A percentile compares a stretch with the other conserved stretches of the same genome.
Conservation (phyloP, 2,888 invertebrate genomes). For the Anagyrus pseudococci region DNA sequence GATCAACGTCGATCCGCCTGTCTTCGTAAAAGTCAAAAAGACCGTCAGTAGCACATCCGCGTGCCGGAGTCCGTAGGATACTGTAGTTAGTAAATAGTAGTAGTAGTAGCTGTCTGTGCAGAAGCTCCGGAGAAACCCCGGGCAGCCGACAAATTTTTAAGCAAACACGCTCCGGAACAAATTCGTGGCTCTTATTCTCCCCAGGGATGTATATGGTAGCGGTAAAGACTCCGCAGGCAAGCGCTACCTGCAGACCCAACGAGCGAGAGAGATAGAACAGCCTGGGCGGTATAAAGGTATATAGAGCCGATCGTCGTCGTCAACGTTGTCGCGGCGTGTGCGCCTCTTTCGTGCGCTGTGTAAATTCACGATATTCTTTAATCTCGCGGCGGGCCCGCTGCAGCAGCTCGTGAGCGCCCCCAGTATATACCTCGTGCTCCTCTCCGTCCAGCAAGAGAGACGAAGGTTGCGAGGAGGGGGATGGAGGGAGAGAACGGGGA, state of each 20-base stretch:
- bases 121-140: too few relatives aligned
- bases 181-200: constrained; percentile 20
- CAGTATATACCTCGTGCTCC: constrained; percentile 20
- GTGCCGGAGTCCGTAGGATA: too few relatives aligned
- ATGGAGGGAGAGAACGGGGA: constrained; percentile 9
- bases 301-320: too few relatives aligned
- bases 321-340: constrained; percentile 15
- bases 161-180: constrained; percentile 32
- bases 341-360: constrained; percentile 47
- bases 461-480: constrained; percentile 3
- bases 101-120: too few relatives aligned
- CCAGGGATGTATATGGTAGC: background rate
- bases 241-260: background rate
- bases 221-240: background rate
- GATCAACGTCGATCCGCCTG: too few relatives aligned
- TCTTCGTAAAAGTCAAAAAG: too few relatives aligned
- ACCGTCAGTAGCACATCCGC: too few relatives aligned
- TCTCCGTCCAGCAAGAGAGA: constrained; percentile 28
- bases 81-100: too few relatives aligned
- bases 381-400: constrained; percentile 44
- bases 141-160: constrained; percentile 28
- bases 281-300: too few relatives aligned
- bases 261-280: constrained; percentile 25
- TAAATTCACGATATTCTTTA: constrained; percentile 54
- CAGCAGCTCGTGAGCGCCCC: constrained; percentile 14